Evolutionary conservation across 2,888 invertebrate species (phyloP), one percentile per base, ranked within the genome.

Genomic region (Chymomyza caudatula): DNA sequence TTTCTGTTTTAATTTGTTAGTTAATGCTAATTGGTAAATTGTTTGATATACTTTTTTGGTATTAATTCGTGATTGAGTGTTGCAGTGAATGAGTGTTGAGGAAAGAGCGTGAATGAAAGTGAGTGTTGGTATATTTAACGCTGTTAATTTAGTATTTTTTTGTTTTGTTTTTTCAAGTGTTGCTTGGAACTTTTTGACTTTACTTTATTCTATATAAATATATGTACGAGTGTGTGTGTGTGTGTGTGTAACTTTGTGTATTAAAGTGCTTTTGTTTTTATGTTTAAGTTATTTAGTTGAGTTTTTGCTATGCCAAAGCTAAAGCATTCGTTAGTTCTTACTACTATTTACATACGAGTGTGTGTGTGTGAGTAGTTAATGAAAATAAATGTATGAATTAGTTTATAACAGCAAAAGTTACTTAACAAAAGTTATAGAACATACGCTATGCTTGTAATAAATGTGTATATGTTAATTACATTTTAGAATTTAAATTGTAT

Each of bases 21-120:
- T 74, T 84, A 81, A 81, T 80, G 74, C 68, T 84, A 78, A 81
- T 74, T 84, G 78, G 68, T 81, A 84, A 80, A 81, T 81, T 84
- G 65, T 71, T 75, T 74, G 67, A 54, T 67, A 73, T 84, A 73
- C 67, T 62, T 68, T 69, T 63, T 69, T 74, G 17, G 8, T 20
- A 51, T 13, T 13, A 51, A 22, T 51, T 51, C 20, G 15, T 20
- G 63, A 37, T 25, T 60, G 47, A 53, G 4, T 58, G 55, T 51
- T 8, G 58, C 42, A 3, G 53, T 60, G 29, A 47, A 52, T 58
- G 49, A 25, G 17, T 29, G 15, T 22, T 52, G 51, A 64, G 22
- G 49, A 47, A 43, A 51, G 19, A 17, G 20, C 25, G 13, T 53
- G 63, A 43, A 37, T 63, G 51, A 60, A 23, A 52, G 47, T 29